Percentiles rank a stretch among this genome's conserved stretches.
phyloP scores from a whole-genome alignment of 2,113 vertebrate genomes.

The Boulengeromyrus knoepffleri region DNA sequence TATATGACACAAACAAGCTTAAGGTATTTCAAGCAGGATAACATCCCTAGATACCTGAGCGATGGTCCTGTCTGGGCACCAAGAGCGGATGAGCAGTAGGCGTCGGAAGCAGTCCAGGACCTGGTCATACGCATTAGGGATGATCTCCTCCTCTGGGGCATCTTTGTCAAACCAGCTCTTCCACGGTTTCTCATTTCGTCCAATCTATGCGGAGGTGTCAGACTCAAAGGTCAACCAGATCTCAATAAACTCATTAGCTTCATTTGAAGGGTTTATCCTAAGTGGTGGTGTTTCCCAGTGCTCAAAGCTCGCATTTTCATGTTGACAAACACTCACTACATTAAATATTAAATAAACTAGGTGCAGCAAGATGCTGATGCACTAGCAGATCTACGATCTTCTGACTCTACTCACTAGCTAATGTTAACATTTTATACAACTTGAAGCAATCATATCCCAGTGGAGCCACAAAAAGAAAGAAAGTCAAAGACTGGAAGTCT shows the following conservation, averaged over 20 bases:
- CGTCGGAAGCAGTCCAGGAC: constrained; percentile 78
- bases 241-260: not conserved
- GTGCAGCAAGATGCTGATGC: not conserved
- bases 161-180: constrained; percentile 93
- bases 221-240: constrained; percentile 28
- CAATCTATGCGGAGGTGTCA: constrained; percentile 65
- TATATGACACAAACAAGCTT: not conserved
- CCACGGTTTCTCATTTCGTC: constrained; percentile 83
- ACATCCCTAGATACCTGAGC: constrained; percentile 70
- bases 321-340: not conserved
- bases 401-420: not conserved
- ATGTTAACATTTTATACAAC: not conserved
- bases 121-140: constrained; percentile 80
- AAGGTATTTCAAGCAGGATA: not conserved
- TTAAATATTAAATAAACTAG: not conserved
- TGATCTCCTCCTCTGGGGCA: constrained; percentile 79
- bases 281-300: not conserved
- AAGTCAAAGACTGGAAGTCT: not conserved
- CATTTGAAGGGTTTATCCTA: not conserved
- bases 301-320: not conserved
- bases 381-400: not conserved
- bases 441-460: not conserved
- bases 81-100: constrained; percentile 87
- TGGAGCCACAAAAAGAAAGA: not conserved
- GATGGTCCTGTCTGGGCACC: constrained; percentile 93